Base-by-base conservation (phyloP, 2,888 invertebrate genomes). In the Junonia oenone region DNA sequence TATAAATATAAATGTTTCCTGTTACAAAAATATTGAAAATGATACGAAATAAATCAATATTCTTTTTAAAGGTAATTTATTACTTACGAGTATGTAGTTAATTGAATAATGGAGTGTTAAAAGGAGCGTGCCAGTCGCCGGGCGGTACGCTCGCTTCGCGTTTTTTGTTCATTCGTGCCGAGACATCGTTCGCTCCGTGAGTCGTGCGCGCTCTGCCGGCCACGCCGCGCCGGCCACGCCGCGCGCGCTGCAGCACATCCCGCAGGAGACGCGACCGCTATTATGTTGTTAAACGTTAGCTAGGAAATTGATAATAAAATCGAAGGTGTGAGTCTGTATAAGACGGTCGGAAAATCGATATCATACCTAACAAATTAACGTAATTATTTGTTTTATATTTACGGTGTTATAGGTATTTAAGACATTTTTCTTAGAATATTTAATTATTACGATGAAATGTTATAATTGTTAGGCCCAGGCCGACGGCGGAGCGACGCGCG, bases 1-100 rank as follows among this genome's bases (percentile, higher is more conserved):
- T 91, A 91, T 90, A 82, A 88, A 87, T 86, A 90, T 90, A 88
- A 91, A 91, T 90, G 91, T 90, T 91, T 90, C 91, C 91, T 91
- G 91, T 91, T 91, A 91, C 89, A 87, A 88, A 89, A 87, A 88
- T 88, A 88, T 87, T 88, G 87, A 89, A 86, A 87, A 88, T 84
- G 85, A 89, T 89, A 89, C 89, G 89, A 89, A 84, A 80, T 88
- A 83, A 89, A 89, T 89, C 89, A 87, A 88, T 87, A 88, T 89
- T 88, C 84, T 89, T 90, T 89, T 90, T 86, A 87, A 88, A 75
- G 76, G 87, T 90, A 87, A 88, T 89, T 88, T 86, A 89, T 90
- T 85, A 89, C 86, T 88, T 88, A 83, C 87, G 87, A 86, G 80
- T 89, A 86, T 72, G 87, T 90, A 90, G 90, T 88, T 90, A 90